These are phyloP conservation scores for Periophthalmodon schlosseri DNA, from an alignment of 2,113 vertebrate genomes.

Conservation along the genomic window DNA sequence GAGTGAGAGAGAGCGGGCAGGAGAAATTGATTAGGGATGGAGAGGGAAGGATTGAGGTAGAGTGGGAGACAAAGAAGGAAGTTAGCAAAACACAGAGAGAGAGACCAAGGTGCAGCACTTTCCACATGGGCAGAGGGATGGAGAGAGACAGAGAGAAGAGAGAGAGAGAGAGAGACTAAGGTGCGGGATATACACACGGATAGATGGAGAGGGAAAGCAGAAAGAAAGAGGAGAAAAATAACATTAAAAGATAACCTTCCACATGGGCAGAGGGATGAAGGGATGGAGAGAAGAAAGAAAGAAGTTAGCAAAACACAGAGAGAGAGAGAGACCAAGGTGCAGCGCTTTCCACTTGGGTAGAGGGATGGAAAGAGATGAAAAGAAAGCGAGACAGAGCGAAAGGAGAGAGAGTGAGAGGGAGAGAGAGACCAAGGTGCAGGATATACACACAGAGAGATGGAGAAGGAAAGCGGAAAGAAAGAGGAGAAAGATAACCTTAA, in stretches of 20 bases:
- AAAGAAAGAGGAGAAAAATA: no score
- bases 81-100: no score
- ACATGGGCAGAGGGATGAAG: neutral
- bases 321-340: neutral
- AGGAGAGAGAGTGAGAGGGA: neutral
- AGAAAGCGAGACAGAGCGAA: neutral
- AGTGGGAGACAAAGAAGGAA: no score
- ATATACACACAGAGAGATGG: no score
- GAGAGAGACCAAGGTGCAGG: neutral
- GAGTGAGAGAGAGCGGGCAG: neutral
- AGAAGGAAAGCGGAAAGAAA: no score
- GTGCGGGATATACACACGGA: no score
- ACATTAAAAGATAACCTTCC: no score
- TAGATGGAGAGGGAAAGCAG: no score
- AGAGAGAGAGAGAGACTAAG: neutral
- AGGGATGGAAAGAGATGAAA: neutral
- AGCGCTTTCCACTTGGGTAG: neutral
- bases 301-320: neutral
- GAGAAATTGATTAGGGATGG: no score
- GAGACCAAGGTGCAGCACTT: no score
- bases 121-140: neutral
- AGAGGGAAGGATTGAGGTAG: no score
- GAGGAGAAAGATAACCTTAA: no score
- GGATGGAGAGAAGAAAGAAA: neutral
- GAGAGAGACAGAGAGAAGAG: neutral